These are phyloP conservation scores for Natator depressus DNA, from an alignment of 2,113 vertebrate species.

Conservation along the genomic window DNA sequence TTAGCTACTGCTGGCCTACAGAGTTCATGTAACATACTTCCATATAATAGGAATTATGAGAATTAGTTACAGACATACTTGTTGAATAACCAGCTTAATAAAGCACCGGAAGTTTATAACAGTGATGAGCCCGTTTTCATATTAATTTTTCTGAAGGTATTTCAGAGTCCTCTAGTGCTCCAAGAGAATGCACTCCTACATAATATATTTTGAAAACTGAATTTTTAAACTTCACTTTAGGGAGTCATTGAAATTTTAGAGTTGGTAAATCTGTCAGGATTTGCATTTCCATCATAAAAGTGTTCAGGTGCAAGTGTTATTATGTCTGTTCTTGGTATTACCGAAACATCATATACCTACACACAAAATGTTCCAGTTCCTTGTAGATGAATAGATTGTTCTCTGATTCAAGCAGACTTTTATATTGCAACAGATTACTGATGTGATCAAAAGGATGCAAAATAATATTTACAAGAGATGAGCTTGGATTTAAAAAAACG, in stretches of 20 bases:
- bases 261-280: slow-evolving; percentile 45
- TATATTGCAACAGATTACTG: not conserved
- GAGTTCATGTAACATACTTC: not conserved
- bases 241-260: slow-evolving; percentile 43
- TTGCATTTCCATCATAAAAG: slow-evolving; percentile 37
- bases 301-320: slow-evolving; percentile 42
- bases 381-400: slow-evolving; percentile 9
- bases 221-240: slow-evolving; percentile 62
- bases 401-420: not conserved
- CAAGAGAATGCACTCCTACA: slow-evolving; percentile 26
- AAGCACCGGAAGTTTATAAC: slow-evolving; percentile 1
- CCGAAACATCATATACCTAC: not conserved
- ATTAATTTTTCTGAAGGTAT: slow-evolving; percentile 55
- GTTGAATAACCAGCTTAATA: slow-evolving; percentile 10
- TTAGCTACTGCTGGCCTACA: not conserved
- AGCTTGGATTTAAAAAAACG: not conserved
- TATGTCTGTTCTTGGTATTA: slow-evolving; percentile 25
- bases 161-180: slow-evolving; percentile 53
- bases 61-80: slow-evolving; percentile 11
- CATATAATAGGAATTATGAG: not conserved
- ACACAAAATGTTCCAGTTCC: not conserved
- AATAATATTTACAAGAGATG: not conserved
- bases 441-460: not conserved
- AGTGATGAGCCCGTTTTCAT: slow-evolving; percentile 38
- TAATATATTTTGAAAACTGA: slow-evolving; percentile 41